Evolutionary conservation across 1,140 invertebrate genomes (phyloP), one percentile per base, ranked within the genome.

Genomic region (Drosophila pruinosa): DNA sequence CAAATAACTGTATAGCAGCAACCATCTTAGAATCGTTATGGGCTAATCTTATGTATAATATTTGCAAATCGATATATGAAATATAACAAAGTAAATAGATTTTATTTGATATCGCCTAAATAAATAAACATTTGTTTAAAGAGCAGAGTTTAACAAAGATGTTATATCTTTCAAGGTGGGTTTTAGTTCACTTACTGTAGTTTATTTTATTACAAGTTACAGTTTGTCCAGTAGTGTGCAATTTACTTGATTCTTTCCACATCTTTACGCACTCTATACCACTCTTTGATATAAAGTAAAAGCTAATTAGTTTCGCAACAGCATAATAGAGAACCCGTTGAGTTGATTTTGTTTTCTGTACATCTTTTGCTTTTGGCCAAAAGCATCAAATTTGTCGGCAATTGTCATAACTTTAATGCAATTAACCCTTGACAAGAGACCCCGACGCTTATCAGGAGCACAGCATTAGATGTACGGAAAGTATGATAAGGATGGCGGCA

Each of bases 371-470:
- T 62, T 65, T 58, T 17, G 34, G 57, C 31, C 70, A 62, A 52
- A 61, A 64, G 61, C 61, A 41, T 76, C 73, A 77, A 88, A 81
- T 88, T 86, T 88, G 70, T 75, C 73, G 78, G 58, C 81, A 86
- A 88, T 86, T 86, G 77, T 86, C 81, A 86, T 88, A 86, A 86
- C 77, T 88, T 79, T 81, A 86, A 88, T 86, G 82, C 81, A 86
- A 86, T 86, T 86, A 86, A 86, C 81, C 81, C 81, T 88, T 81
- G 69, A 77, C 73, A 62, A 52, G 56, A 57, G 67, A 54, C 69
- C 75, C 69, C 58, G 34, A 41, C 36, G 58, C 74, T 86, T 81
- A 81, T 85, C 81, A 38, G 54, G n/a, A 12, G 26, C 56, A 22
- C 48, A 34, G 48, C 63, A 68, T 61, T 54, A 34, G 21, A 21